Base-by-base conservation (phyloP, 2,888 invertebrate genomes). In the Anodontia alba region DNA sequence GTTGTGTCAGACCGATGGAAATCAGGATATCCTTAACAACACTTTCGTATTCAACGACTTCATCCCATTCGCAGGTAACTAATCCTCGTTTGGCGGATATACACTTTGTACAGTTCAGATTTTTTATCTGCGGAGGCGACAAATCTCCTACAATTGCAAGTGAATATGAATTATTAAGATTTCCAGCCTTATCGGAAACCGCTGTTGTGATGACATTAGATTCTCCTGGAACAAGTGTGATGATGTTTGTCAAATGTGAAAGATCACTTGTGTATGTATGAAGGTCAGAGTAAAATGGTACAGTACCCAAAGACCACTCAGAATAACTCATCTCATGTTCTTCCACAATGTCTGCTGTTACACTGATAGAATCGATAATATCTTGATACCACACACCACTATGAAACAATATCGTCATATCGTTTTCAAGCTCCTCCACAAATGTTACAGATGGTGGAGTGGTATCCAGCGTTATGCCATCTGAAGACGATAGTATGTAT, bases 391-490 rank as follows among this genome's bases (percentile, higher is more conserved):
- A 75, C 12, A 85, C 80, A 1, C 68, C 73, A 31, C 74, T 43
- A 38, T 71, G 67, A 3, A 57, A 54, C 23, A 69, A 29, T 3
- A 71, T 69, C 12, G 49, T 38, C 1, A 80, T 80, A 33, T 84
- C 83, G 23, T 73, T 78, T 10, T 51, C 51, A 20, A 54, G 54
- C 17, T 73, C 62, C 26, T 67, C 75, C 3, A 80, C 54, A 33
- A 78, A 81, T 20, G 43, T 36, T 29, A 88, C 73, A 2, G 43
- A 46, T n/a, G 90, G 90, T 15, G 84, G 72, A 51, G 69, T 80
- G 31, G 84, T 81, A 57, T 90, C 90, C 1, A 89, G 51, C 2
- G 79, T 86, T 43, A 90, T 82, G n/a, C 91, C 91, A 73, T 90
- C 88, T 8, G 91, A 90, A 0, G 87, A 81, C 2, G 91, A 88